Evolutionary conservation across 2,888 invertebrate genomes (phyloP), one percentile per base, ranked within the genome.

Genomic region (Cremastinae sp.): DNA sequence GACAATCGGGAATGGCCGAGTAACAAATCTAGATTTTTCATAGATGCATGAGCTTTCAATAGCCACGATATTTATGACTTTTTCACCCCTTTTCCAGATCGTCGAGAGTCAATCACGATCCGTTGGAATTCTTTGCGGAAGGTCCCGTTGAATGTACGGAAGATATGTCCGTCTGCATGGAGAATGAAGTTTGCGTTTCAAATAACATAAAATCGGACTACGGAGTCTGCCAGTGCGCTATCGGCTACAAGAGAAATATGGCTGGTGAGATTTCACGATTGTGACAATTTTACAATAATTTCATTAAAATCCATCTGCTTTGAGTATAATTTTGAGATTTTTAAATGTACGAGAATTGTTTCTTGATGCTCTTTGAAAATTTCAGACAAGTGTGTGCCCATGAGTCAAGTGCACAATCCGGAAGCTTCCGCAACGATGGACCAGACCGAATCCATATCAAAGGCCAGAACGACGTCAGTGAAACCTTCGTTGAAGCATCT

Each of bases 171-270:
- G 91, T 92, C 59, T 96, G 96, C 84, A 92, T 92, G 0, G 90
- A 91, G 20, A 94, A 95, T 86, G 94, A 96, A 86, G 92, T 94
- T 81, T 96, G 96, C 86, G 90, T 94, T 1, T 22, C 38, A 0
- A 59, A 59, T 7, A 89, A 86, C 65, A 83, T 90, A 0, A 93
- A 94, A 85, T 90, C 92, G 1, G 90, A 93, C 45, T 92, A 92
- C 80, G 95, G 96, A 0, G 90, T 94, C 38, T 97, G 96, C 83
- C 92, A 93, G 84, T 96, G 96, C 89, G 90, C 92, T 18, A 90
- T 91, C 0, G 94, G 94, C 0, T 95, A 91, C 79, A 86, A 88
- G 14, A 90, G 92, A 66, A 92, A 92, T 82, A 84, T 88, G 64
- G 86, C 87, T 58, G 90, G 91, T 91, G 74, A 73, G 86, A 43